Conservation (phyloP, 92 coral and sea anemone genomes). For the Epizoanthus fatuus region DNA sequence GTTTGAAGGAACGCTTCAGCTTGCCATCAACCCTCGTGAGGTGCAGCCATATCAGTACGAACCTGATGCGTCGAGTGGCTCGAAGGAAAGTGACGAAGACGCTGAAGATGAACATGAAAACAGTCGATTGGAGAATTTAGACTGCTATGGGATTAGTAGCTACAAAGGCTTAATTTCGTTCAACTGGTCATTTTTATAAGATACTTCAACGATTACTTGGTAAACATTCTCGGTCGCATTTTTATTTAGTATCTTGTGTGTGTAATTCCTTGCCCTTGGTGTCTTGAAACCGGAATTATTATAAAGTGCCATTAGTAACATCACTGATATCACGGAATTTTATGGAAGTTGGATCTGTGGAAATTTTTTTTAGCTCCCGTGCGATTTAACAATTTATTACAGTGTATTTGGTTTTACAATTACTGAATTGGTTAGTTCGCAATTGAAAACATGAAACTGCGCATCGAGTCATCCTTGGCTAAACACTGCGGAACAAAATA, state of each 20-base stretch:
- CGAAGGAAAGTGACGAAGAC: slow-evolving; percentile 1
- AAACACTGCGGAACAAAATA: too few relatives aligned
- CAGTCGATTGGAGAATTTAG: slow-evolving; percentile 20
- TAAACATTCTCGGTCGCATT: too few relatives aligned
- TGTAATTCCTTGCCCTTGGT: too few relatives aligned
- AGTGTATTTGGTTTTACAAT: slow-evolving; percentile 7
- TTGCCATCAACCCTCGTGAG: too few relatives aligned
- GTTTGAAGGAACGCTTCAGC: too few relatives aligned
- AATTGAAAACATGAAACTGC: background rate
- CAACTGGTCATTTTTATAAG: slow-evolving; percentile 4
- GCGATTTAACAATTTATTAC: slow-evolving; percentile 14
- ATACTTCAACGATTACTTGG: background rate
- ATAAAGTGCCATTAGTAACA: too few relatives aligned
- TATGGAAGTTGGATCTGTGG: background rate
- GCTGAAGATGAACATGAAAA: slow-evolving; percentile 6
- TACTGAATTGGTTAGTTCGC: background rate
- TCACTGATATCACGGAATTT: slow-evolving; percentile 4
- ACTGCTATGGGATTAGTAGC: slow-evolving; percentile 16
- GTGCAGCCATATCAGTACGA: too few relatives aligned
- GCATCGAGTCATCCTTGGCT: too few relatives aligned
- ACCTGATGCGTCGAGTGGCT: slow-evolving; percentile 2
- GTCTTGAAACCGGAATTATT: too few relatives aligned
- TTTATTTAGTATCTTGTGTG: too few relatives aligned
- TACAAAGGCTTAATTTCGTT: slow-evolving; percentile 17
- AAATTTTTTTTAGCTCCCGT: background rate